phyloP scores from a whole-genome alignment of 2,888 invertebrate species.

The Caenorhabditis sp. region DNA sequence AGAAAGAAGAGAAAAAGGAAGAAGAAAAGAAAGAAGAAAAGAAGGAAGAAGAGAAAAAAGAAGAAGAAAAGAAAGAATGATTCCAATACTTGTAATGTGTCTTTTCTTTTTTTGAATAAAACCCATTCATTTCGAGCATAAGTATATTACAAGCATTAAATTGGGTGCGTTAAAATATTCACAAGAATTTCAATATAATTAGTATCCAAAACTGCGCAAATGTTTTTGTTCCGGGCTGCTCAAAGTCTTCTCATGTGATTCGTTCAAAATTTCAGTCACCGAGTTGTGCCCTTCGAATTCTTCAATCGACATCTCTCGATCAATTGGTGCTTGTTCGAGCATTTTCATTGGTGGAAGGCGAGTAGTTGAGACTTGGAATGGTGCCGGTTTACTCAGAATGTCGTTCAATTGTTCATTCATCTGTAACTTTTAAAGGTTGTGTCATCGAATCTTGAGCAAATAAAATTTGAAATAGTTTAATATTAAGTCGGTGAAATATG shows the following conservation, averaged over 20 bases:
- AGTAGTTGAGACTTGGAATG: constrained; percentile 34
- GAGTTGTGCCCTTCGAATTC: constrained; percentile 36
- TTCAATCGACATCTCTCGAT: constrained; percentile 2
- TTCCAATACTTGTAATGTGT: not conserved
- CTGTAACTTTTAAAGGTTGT: too few species aligned
- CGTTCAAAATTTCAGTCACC: constrained; percentile 29
- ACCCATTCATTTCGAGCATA: not conserved
- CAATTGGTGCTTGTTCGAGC: constrained; percentile 6
- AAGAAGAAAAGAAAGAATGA: constrained; percentile 9
- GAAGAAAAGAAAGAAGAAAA: constrained; percentile 7
- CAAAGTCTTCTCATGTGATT: constrained; percentile 29
- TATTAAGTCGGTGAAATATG: too few species aligned
- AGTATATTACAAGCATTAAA: not conserved
- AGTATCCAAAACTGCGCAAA: constrained; percentile 7
- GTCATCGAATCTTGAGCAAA: too few species aligned
- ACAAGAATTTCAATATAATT: not conserved
- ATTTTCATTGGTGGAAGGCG: constrained; percentile 34
- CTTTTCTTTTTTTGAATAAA: not conserved
- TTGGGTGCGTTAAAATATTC: not conserved
- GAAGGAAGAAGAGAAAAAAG: constrained; percentile 13
- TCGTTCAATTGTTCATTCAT: constrained; percentile 28
- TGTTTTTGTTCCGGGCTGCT: constrained; percentile 36
- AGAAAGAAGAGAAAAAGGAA: constrained; percentile 6
- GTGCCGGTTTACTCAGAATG: constrained; percentile 25
- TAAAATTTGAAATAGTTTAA: too few species aligned